Conservation (phyloP, 2,113 vertebrate species). For the Scatophagus argus region DNA sequence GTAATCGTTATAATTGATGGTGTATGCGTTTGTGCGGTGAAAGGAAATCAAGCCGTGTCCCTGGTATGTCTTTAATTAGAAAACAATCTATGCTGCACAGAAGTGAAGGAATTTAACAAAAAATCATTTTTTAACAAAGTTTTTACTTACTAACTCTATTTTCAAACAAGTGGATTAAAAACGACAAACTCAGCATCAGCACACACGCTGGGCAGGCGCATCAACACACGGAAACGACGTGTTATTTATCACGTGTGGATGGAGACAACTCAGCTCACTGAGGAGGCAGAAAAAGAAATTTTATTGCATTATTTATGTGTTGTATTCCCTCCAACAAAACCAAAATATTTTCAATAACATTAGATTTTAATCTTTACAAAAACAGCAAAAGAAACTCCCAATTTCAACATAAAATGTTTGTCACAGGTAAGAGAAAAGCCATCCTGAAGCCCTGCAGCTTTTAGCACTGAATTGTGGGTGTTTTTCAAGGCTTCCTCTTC, state of each 20-base stretch:
- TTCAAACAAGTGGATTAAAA: neutral
- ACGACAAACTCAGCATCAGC: constrained; percentile 2
- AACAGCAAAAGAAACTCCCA: neutral
- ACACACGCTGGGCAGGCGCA: neutral
- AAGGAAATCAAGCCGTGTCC: constrained; percentile 9
- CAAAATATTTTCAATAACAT: neutral
- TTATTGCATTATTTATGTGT: neutral
- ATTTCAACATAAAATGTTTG: neutral
- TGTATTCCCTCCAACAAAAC: neutral
- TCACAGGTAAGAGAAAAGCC: neutral
- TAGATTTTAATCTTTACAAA: neutral
- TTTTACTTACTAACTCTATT: neutral
- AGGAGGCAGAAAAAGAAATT: neutral
- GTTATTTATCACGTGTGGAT: neutral
- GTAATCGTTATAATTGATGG: constrained; percentile 27
- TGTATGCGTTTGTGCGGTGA: constrained; percentile 13
- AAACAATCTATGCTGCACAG: constrained; percentile 21
- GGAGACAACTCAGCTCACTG: neutral
- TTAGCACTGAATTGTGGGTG: neutral
- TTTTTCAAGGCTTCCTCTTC: neutral
- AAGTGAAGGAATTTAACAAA: neutral
- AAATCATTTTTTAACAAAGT: neutral
- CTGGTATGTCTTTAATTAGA: constrained; percentile 27
- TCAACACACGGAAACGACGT: neutral
- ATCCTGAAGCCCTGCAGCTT: neutral